Percentiles rank a stretch among this genome's conserved stretches.
These are phyloP conservation scores for Idaea biselata DNA, from an alignment of 2,888 invertebrate genomes.

Conservation along the genomic window DNA sequence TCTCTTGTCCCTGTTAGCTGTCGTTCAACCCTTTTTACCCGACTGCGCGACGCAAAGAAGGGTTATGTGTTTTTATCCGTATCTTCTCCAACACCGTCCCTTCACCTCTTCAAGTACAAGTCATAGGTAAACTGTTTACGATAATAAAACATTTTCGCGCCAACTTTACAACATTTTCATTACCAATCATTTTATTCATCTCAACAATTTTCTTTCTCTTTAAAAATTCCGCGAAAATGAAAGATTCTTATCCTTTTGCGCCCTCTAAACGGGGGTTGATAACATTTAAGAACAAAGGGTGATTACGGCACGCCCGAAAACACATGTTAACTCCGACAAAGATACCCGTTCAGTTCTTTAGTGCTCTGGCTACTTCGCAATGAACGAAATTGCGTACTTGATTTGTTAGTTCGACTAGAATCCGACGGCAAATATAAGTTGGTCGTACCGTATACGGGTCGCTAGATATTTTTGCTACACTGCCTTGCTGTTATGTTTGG, in stretches of 20 bases:
- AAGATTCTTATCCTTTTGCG: not conserved
- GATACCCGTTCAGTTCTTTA: not conserved
- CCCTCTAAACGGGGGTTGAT: not conserved
- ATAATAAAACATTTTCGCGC: no score
- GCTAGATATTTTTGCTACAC: not conserved
- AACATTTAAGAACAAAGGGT: not conserved
- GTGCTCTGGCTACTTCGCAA: not conserved
- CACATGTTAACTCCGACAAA: not conserved
- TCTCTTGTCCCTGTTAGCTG: no score
- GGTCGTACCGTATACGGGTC: not conserved
- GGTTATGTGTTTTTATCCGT: no score
- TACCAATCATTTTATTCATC: no score
- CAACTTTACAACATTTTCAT: no score
- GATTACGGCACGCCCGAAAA: not conserved
- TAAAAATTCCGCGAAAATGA: no score
- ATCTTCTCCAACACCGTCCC: no score
- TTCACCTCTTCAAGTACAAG: no score
- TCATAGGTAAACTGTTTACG: no score
- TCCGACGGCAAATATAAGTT: not conserved
- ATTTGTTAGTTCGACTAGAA: not conserved
- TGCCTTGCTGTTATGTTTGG: not conserved
- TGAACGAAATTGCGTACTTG: not conserved
- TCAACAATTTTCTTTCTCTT: no score
- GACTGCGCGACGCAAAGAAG: no score
- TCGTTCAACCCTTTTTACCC: no score